phyloP scores from a whole-genome alignment of 1,140 invertebrate genomes.

The Caenorhabditis briggsae region DNA sequence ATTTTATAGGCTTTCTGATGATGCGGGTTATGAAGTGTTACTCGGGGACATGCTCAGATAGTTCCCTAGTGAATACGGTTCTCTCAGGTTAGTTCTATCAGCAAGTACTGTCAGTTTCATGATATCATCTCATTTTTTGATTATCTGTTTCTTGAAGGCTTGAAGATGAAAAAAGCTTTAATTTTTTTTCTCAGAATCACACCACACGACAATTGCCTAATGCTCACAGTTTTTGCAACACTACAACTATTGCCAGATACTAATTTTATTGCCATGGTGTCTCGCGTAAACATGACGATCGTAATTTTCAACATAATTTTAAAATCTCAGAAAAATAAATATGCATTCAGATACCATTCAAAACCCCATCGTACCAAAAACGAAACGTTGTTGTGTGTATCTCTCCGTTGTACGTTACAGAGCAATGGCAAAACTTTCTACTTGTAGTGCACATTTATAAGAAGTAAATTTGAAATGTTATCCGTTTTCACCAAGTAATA shows the following conservation, averaged over 20 bases:
- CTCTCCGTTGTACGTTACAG: slow-evolving; percentile 46
- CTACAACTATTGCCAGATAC: neutral
- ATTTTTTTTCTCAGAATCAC: slow-evolving; percentile 34
- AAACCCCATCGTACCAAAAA: neutral
- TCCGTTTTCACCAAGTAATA: too few species aligned
- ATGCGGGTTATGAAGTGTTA: too few species aligned
- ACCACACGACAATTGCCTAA: slow-evolving; percentile 53
- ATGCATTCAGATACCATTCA: neutral
- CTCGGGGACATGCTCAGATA: too few species aligned
- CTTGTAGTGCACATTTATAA: slow-evolving; percentile 27
- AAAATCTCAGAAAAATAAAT: neutral
- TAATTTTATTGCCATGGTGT: neutral
- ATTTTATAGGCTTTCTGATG: too few species aligned
- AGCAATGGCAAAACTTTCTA: slow-evolving; percentile 50
- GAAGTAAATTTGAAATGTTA: neutral
- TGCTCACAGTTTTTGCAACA: slow-evolving; percentile 2
- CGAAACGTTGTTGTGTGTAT: slow-evolving; percentile 44
- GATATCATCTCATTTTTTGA: too few species aligned
- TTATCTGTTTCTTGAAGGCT: too few species aligned
- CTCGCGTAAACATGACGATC: neutral
- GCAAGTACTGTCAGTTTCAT: too few species aligned
- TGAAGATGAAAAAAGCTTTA: too few species aligned
- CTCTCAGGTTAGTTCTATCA: too few species aligned
- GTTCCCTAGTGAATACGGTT: too few species aligned
- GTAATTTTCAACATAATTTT: neutral